Percentiles rank a stretch among this genome's conserved stretches.
Conservation (phyloP, 2,797 vertebrate genomes). For the Sebastes kiyomatsui region DNA sequence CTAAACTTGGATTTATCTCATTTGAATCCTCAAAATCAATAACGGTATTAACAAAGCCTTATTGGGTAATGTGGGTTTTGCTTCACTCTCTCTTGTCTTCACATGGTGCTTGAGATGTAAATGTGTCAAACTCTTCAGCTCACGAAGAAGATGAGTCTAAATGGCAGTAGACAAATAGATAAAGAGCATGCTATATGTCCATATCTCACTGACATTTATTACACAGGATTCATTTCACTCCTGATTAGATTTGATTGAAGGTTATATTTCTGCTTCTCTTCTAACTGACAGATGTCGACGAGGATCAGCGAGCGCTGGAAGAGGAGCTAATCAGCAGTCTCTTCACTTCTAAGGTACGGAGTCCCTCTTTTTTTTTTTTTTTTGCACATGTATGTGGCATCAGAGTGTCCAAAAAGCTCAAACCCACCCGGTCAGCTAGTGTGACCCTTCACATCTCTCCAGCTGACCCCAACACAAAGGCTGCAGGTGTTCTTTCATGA, state of each 20-base stretch:
- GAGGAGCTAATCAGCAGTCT: constrained; percentile 91
- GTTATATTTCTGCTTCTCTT: not conserved
- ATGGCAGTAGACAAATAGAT: not conserved
- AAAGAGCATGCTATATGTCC: not conserved
- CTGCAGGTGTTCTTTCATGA: constrained; percentile 42
- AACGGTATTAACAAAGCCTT: not conserved
- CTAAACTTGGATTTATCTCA: not conserved
- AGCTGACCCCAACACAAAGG: not conserved
- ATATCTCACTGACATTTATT: not conserved
- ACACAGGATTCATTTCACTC: not conserved
- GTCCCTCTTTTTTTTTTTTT: too few relatives aligned
- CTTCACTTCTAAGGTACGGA: constrained; percentile 90
- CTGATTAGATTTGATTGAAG: not conserved
- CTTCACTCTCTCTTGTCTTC: not conserved
- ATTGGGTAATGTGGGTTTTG: not conserved
- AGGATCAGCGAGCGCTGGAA: constrained; percentile 88
- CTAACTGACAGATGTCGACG: constrained; percentile 86
- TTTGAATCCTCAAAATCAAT: not conserved
- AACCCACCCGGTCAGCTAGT: rapidly evolving
- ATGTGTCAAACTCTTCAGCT: not conserved
- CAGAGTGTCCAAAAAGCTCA: constrained; percentile 4
- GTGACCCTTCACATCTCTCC: not conserved
- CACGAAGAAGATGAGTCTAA: not conserved
- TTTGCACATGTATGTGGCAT: constrained; percentile 55
- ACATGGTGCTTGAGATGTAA: not conserved